Base-by-base conservation (phyloP, 2,797 vertebrate genomes). In the Diplodus puntazzo region DNA sequence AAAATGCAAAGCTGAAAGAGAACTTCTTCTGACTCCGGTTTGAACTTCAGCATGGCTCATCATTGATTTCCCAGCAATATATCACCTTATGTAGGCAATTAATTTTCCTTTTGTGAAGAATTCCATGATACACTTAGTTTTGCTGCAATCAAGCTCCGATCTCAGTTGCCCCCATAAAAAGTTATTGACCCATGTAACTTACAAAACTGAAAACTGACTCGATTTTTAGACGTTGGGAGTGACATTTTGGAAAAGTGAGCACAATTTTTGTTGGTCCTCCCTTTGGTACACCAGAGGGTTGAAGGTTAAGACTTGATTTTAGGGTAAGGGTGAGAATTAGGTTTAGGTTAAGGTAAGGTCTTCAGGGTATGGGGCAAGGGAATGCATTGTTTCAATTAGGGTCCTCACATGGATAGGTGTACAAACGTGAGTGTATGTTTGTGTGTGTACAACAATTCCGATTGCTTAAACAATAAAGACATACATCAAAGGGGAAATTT, bases 141-240 rank as follows among this genome's bases (percentile, higher is more conserved):
- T 42, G n/a, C 72, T 70, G 43, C 34, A 46, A 55, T 42, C 57
- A 25, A 34, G 23, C 60, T 64, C 17, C 16, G 10, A 50, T 50
- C 55, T 65, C 59, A 52, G n/a, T 60, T 49, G 20, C 73, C 10
- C 58, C 23, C 54, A 63, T 45, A 72, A 34, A 49, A 72, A 58
- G 27, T 67, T 34, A 63, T 73, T 9, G 53, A 59, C 50, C 25
- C 39, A 5, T 64, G 17, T 62, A 18, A 55, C 30, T n/a, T 17
- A 48, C 39, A 39, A 10, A 39, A 39, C 39, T 11, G 39, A 39
- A 0, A 39, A 39, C 39, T 3, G 9, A 39, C 11, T 10, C 10
- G 10, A 11, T 10, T 39, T 39, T 39, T 39, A 39, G 39, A 39
- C 39, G 10, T 39, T 39, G 39, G 39, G 39, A 39, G 2, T 39